phyloP scores from a whole-genome alignment of 2,797 vertebrate genomes.

The Callimico goeldii region DNA sequence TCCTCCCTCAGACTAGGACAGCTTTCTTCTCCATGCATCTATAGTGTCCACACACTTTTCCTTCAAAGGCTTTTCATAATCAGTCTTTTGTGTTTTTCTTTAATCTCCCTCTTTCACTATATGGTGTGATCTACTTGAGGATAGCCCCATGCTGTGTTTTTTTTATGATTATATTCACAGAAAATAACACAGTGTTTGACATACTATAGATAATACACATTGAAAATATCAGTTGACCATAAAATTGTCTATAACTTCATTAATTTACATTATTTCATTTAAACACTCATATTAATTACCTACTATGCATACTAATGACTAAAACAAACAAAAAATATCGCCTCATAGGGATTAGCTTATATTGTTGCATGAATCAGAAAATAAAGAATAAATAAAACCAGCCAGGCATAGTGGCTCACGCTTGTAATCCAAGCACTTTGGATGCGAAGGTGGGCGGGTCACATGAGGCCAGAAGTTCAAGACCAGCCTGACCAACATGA shows the following conservation, averaged over 20 bases:
- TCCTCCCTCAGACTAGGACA: not conserved
- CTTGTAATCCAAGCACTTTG: too few relatives aligned
- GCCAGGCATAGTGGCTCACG: too few relatives aligned
- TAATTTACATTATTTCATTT: not conserved
- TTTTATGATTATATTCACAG: not conserved
- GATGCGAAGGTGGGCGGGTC: too few relatives aligned
- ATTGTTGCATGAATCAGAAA: not conserved
- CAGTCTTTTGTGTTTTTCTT: not conserved
- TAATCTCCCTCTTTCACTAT: not conserved
- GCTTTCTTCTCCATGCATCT: not conserved
- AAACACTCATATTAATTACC: not conserved
- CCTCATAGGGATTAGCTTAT: not conserved
- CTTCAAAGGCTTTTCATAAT: not conserved
- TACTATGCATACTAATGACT: not conserved
- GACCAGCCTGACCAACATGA: too few relatives aligned
- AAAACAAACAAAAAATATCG: not conserved
- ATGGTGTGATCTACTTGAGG: not conserved
- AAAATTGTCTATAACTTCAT: not conserved
- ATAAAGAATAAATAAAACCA: not conserved
- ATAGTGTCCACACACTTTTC: not conserved
- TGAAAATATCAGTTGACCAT: not conserved
- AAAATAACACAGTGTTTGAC: not conserved
- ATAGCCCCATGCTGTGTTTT: not conserved
- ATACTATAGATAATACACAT: not conserved
- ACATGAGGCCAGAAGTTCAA: too few relatives aligned